Percentiles rank a stretch among this genome's conserved stretches.
Evolutionary conservation across 1,140 invertebrate species (phyloP).

Genomic region (Hylyphantes graminicola): DNA sequence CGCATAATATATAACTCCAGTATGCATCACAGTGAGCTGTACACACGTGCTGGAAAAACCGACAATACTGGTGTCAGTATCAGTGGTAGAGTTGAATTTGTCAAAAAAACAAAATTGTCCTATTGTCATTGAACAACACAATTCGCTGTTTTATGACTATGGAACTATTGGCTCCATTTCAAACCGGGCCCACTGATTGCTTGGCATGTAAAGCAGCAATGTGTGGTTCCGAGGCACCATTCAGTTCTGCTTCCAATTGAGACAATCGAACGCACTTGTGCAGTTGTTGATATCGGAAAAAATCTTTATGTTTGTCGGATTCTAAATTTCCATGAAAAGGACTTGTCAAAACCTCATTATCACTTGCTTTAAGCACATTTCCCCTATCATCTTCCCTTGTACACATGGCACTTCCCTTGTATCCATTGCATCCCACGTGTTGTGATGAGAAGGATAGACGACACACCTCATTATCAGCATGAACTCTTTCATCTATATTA

Average conservation of each 20-base stretch:
- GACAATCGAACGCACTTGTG: neutral
- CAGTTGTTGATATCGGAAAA: neutral
- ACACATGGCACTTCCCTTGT: too few species aligned
- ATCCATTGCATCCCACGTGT: too few species aligned
- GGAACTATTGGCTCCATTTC: neutral
- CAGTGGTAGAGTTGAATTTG: neutral
- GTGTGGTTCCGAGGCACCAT: neutral
- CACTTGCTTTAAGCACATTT: too few species aligned
- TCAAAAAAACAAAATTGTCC: neutral
- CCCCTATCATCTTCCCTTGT: too few species aligned
- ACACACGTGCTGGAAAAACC: too few species aligned
- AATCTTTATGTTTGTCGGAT: slow-evolving; percentile 6
- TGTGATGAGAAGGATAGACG: too few species aligned
- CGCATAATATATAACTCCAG: too few species aligned
- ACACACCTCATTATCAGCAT: too few species aligned
- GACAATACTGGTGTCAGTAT: too few species aligned
- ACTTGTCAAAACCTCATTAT: neutral
- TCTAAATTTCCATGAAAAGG: slow-evolving; percentile 8
- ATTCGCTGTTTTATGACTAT: neutral
- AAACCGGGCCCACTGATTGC: neutral
- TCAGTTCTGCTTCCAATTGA: slow-evolving; percentile 8
- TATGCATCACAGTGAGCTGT: too few species aligned
- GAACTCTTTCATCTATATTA: too few species aligned
- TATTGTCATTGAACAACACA: neutral
- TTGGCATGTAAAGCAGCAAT: neutral